Conservation (phyloP, 2,888 invertebrate genomes). For the Capitulum mitella region DNA sequence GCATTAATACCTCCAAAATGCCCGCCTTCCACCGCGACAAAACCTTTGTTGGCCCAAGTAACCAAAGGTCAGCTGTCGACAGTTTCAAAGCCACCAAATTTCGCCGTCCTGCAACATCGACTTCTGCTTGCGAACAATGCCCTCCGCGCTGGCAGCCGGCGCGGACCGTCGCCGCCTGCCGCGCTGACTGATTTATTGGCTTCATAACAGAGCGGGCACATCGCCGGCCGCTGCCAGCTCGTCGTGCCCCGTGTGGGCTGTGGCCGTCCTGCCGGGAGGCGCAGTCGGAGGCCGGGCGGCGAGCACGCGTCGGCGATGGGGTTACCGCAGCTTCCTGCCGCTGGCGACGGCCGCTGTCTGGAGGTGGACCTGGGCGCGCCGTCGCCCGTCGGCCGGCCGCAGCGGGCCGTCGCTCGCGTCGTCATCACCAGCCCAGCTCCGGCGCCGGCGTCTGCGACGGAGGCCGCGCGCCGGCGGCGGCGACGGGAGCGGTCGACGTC, state of each 20-base stretch:
- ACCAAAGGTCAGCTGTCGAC: too few relatives aligned
- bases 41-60: too few relatives aligned
- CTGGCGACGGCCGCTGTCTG: not conserved
- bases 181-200: not conserved
- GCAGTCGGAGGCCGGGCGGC: not conserved
- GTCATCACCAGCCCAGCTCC: not conserved
- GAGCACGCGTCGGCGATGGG: not conserved
- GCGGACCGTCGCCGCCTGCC: too few relatives aligned
- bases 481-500: not conserved
- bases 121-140: too few relatives aligned
- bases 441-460: not conserved
- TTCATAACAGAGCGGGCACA: not conserved
- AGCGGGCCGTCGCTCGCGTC: not conserved
- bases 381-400: not conserved
- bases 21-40: too few relatives aligned
- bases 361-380: constrained; percentile 7
- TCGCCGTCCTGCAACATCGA: too few relatives aligned
- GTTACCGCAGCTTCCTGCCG: not conserved
- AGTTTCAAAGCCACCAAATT: too few relatives aligned
- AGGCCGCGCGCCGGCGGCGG: not conserved
- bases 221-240: too few relatives aligned
- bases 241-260: not conserved
- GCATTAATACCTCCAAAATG: too few relatives aligned
- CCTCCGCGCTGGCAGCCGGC: too few relatives aligned
- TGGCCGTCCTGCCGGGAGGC: not conserved